Conservation (phyloP, 1,140 invertebrate genomes). For the Dreissena rostriformis region DNA sequence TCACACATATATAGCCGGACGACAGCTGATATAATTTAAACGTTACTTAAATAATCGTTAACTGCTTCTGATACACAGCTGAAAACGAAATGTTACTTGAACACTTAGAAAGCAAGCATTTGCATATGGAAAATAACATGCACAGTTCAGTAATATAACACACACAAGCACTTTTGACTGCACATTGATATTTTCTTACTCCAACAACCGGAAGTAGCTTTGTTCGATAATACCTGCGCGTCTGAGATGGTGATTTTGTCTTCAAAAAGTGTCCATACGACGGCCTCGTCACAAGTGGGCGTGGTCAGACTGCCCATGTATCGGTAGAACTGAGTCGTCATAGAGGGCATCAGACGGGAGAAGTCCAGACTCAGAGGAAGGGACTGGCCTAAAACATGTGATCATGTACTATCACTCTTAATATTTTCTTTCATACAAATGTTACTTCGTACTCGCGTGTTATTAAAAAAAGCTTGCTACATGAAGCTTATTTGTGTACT, state of each 20-base stretch:
- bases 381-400: not conserved
- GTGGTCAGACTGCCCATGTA: slow-evolving; percentile 53
- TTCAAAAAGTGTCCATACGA: slow-evolving; percentile 87
- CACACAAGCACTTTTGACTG: not conserved
- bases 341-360: slow-evolving; percentile 8
- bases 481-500: too few relatives aligned
- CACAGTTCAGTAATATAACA: not conserved
- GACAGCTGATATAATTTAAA: too few relatives aligned
- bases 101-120: not conserved
- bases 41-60: not conserved
- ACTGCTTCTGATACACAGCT: not conserved
- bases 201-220: not conserved
- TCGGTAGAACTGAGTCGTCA: slow-evolving; percentile 19
- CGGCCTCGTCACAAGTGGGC: slow-evolving; percentile 85
- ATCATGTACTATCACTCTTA: not conserved
- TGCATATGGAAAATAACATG: not conserved
- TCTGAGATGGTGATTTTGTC: slow-evolving; percentile 85
- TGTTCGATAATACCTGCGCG: slow-evolving; percentile 83
- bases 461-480: not conserved
- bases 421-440: not conserved
- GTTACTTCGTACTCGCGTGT: not conserved
- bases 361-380: slow-evolving; percentile 16
- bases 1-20: not conserved
- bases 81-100: not conserved
- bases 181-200: not conserved